Evolutionary conservation across 2,888 invertebrate species (phyloP).

Genomic region (Glomeris marginata): DNA sequence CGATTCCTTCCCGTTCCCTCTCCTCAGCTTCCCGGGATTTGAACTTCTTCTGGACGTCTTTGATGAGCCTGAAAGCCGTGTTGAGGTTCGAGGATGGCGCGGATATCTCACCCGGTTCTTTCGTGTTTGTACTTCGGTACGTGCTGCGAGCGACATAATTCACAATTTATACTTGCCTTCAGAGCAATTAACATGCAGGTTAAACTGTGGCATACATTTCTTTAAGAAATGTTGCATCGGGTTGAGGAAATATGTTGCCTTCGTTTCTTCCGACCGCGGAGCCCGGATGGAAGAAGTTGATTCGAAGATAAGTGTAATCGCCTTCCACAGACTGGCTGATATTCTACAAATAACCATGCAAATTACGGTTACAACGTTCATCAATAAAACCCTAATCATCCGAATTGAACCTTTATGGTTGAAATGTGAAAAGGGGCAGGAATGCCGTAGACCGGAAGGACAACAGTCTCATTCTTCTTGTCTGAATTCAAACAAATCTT

Average conservation of each 20-base stretch:
- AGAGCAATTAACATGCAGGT: background rate
- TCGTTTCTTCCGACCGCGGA: constrained; percentile 90
- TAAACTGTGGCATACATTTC: constrained; percentile 64
- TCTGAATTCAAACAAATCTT: constrained; percentile 41
- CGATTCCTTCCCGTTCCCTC: constrained; percentile 91
- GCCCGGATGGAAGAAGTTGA: constrained; percentile 98
- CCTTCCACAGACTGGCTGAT: constrained; percentile 98
- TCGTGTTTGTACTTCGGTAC: constrained; percentile 91
- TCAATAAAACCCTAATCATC: constrained; percentile 8
- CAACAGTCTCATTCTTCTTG: constrained; percentile 95
- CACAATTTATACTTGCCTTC: too few species aligned
- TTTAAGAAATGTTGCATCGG: constrained; percentile 93
- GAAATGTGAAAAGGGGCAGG: constrained; percentile 98
- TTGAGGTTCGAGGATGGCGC: constrained; percentile 91
- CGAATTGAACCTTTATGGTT: constrained; percentile 56
- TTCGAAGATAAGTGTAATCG: constrained; percentile 91
- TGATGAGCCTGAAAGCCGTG: constrained; percentile 92
- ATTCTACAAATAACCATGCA: constrained; percentile 40
- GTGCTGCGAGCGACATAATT: constrained; percentile 38
- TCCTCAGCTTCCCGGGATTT: constrained; percentile 98
- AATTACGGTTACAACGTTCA: constrained; percentile 5
- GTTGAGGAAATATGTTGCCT: constrained; percentile 76
- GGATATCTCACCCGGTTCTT: constrained; percentile 88
- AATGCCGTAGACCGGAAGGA: constrained; percentile 88
- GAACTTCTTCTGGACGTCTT: constrained; percentile 97